Evolutionary conservation across 2,113 vertebrate species (phyloP).

Genomic region (Artemisiospiza belli): DNA sequence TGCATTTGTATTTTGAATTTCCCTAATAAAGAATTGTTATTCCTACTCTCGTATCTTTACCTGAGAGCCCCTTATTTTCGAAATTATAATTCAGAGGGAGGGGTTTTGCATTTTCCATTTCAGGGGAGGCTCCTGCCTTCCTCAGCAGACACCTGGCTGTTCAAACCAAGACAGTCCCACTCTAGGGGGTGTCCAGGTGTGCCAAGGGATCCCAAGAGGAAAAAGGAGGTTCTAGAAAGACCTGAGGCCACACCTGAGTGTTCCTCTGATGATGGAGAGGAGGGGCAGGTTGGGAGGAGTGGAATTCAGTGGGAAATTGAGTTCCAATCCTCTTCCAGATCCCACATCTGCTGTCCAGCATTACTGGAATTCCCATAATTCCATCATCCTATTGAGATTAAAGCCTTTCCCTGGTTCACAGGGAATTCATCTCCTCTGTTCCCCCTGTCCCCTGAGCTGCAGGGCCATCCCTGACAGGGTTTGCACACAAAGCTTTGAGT

Average conservation of each 20-base stretch:
- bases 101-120: too few species aligned
- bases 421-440: background rate
- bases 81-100: too few species aligned
- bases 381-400: background rate
- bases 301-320: background rate
- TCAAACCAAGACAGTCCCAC: background rate
- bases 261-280: background rate
- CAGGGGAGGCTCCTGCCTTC: too few species aligned
- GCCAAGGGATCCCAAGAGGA: background rate
- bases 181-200: background rate
- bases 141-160: background rate
- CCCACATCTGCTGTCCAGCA: background rate
- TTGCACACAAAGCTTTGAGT: background rate
- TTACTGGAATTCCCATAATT: rapidly evolving
- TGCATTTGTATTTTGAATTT: too few species aligned
- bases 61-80: too few species aligned
- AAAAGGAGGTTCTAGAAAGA: background rate
- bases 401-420: background rate
- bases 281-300: too few species aligned
- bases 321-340: too few species aligned
- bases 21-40: too few species aligned
- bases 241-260: background rate
- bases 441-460: background rate
- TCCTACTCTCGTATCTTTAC: too few species aligned
- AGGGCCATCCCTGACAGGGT: background rate